phyloP scores from a whole-genome alignment of 1,140 invertebrate species.

The Phthorimaea operculella region DNA sequence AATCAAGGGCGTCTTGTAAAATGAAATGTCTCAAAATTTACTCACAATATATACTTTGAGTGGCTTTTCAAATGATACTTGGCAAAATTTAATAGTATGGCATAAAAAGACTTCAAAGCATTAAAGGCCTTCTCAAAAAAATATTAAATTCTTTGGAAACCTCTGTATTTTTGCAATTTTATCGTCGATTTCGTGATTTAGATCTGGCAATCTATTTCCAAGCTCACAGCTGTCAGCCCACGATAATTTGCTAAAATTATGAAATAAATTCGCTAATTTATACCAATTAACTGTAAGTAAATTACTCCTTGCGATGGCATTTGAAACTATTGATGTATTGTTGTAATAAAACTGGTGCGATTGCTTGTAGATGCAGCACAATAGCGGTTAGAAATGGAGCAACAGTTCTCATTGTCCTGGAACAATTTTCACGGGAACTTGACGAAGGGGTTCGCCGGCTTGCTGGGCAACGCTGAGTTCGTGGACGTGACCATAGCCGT shows the following conservation, averaged over 20 bases:
- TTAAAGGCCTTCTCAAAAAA: too few relatives aligned
- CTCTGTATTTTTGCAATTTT: too few relatives aligned
- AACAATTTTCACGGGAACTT: constrained; percentile 75
- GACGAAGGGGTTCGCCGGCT: constrained; percentile 71
- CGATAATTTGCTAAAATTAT: not conserved
- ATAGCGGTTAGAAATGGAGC: constrained; percentile 57
- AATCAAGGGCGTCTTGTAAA: too few relatives aligned
- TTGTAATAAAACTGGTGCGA: not conserved
- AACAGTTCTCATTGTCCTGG: constrained; percentile 75
- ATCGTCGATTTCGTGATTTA: too few relatives aligned
- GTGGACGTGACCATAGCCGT: constrained; percentile 80
- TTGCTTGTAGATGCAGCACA: constrained; percentile 35
- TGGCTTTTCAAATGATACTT: too few relatives aligned
- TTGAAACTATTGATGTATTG: not conserved
- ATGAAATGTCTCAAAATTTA: too few relatives aligned
- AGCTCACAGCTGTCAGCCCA: too few relatives aligned
- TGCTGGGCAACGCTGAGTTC: constrained; percentile 74
- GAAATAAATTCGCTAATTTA: not conserved
- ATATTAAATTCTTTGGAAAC: too few relatives aligned
- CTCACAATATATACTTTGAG: too few relatives aligned
- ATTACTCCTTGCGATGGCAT: not conserved
- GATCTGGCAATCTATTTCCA: too few relatives aligned
- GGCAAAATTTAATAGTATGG: too few relatives aligned
- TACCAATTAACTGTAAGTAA: not conserved
- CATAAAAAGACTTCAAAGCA: too few relatives aligned